Conservation (phyloP, 2,113 vertebrate genomes). For the Dicaeum eximium region DNA sequence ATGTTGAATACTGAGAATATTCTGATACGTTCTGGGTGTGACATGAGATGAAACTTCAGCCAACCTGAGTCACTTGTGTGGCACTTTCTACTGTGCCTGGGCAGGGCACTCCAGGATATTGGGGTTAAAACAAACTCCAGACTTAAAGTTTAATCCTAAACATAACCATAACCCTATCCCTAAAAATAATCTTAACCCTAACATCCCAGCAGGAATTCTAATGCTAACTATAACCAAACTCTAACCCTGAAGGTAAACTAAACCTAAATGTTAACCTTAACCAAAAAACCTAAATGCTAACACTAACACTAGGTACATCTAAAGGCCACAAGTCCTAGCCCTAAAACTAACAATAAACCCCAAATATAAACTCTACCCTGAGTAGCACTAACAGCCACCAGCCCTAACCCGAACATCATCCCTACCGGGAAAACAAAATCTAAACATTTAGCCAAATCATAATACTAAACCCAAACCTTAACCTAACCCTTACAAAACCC, state of each 20-base stretch:
- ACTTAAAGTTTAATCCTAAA: neutral
- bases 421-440: neutral
- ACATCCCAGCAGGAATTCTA: neutral
- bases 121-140: neutral
- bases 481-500: neutral
- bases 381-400: fast-evolving
- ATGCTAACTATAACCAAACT: neutral
- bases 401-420: neutral
- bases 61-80: neutral
- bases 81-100: fast-evolving
- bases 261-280: neutral
- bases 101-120: neutral
- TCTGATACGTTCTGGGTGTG: neutral
- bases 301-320: neutral
- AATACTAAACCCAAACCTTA: neutral
- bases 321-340: neutral
- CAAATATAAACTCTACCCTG: neutral
- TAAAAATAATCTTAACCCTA: neutral
- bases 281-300: neutral
- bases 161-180: neutral
- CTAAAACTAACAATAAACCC: neutral
- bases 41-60: neutral
- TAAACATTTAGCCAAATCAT: neutral
- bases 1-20: fast-evolving
- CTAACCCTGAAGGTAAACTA: neutral